Conservation (phyloP, 2,888 invertebrate genomes). For the Macroteleia sp. region DNA sequence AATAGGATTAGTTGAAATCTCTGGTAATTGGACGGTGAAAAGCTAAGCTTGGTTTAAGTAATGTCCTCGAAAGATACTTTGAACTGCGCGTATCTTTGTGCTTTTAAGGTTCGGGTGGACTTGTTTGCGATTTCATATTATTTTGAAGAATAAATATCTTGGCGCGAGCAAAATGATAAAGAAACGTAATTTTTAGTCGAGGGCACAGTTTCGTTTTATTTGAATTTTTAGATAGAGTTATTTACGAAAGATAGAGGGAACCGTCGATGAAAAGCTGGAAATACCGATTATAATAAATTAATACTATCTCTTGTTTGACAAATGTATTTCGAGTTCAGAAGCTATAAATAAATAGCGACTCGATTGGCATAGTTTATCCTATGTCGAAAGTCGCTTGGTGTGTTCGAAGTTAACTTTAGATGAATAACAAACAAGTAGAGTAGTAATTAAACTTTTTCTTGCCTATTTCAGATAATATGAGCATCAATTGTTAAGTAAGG, state of each 20-base stretch:
- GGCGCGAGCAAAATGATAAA: neutral
- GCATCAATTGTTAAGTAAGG: no score
- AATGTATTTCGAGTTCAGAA: slow-evolving; percentile 44
- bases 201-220: no score
- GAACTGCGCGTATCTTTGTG: slow-evolving; percentile 39
- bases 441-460: no score
- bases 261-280: slow-evolving; percentile 46
- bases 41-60: slow-evolving; percentile 80
- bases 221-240: slow-evolving; percentile 31
- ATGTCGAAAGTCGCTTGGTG: neutral
- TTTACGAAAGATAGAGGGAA: slow-evolving; percentile 34
- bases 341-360: slow-evolving; percentile 37
- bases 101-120: slow-evolving; percentile 23
- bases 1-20: slow-evolving; percentile 83
- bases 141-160: slow-evolving; percentile 29
- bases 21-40: slow-evolving; percentile 83
- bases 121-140: slow-evolving; percentile 28
- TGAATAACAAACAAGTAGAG: slow-evolving; percentile 29
- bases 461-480: no score
- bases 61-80: slow-evolving; percentile 58
- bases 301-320: slow-evolving; percentile 35
- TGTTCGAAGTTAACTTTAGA: slow-evolving; percentile 29
- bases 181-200: no score
- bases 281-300: slow-evolving; percentile 50
- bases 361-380: slow-evolving; percentile 42